Evolutionary conservation across 2,113 vertebrate genomes (phyloP).

Genomic region (Conger conger): DNA sequence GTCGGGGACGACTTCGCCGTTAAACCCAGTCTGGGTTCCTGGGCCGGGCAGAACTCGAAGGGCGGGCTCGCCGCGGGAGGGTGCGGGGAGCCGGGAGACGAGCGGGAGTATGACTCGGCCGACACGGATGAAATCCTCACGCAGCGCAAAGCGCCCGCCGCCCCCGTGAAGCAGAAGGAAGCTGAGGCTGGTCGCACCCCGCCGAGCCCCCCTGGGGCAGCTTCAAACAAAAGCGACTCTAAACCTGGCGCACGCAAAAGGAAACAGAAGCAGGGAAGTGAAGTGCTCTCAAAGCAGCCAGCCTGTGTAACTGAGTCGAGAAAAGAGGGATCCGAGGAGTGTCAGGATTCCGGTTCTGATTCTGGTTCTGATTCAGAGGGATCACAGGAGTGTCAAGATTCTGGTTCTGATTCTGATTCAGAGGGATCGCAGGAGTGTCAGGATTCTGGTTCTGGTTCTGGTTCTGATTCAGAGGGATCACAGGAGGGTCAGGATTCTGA

Average conservation of each 20-base stretch:
- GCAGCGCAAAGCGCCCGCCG: conserved; percentile 55
- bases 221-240: not conserved
- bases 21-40: conserved; percentile 52
- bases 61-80: not conserved
- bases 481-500: no score
- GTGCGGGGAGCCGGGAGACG: conserved; percentile 25
- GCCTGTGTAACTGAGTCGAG: not conserved
- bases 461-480: conserved; percentile 44
- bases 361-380: conserved; percentile 38
- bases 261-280: not conserved
- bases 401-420: no score
- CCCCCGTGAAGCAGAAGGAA: not conserved
- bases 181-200: not conserved
- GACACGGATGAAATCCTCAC: conserved; percentile 87
- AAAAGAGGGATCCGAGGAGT: conserved; percentile 47
- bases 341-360: not conserved
- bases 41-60: conserved; percentile 40
- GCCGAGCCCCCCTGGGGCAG: not conserved
- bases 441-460: no score
- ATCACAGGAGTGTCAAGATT: conserved; percentile 45
- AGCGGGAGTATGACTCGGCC: conserved; percentile 77
- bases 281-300: not conserved
- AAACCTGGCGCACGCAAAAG: not conserved
- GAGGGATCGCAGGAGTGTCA: conserved; percentile 47
- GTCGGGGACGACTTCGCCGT: conserved; percentile 75